Conservation (phyloP, 2,888 invertebrate species). For the Epirrhoe tristata region DNA sequence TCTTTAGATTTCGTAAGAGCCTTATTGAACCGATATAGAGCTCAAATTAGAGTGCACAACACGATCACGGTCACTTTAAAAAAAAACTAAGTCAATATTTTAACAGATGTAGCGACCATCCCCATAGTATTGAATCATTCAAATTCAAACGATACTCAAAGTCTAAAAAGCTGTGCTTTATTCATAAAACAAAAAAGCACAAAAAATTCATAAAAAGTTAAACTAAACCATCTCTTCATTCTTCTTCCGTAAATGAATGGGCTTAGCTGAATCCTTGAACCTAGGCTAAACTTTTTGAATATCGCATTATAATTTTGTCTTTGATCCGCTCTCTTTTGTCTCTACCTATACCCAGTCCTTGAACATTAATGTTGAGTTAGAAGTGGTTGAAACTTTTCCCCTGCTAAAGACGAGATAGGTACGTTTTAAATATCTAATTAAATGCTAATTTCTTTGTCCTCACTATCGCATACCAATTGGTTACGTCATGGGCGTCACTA, state of each 20-base stretch:
- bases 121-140: slow-evolving; percentile 1
- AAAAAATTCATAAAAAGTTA: background rate
- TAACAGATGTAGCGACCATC: slow-evolving; percentile 13
- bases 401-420: slow-evolving; percentile 34
- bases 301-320: slow-evolving; percentile 11
- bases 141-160: background rate
- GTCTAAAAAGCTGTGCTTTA: background rate
- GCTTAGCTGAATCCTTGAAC: background rate
- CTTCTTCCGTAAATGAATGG: background rate
- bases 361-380: slow-evolving; percentile 3
- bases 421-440: slow-evolving; percentile 47
- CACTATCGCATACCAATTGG: slow-evolving; percentile 73
- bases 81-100: slow-evolving; percentile 23
- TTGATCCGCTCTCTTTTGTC: slow-evolving; percentile 14
- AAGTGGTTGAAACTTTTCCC: slow-evolving; percentile 30
- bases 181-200: background rate
- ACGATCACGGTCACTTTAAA: slow-evolving; percentile 12
- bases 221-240: background rate
- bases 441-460: slow-evolving; percentile 66
- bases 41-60: slow-evolving; percentile 7
- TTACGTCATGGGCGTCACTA: slow-evolving; percentile 74
- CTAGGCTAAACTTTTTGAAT: slow-evolving; percentile 10
- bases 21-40: slow-evolving; percentile 8
- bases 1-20: background rate
- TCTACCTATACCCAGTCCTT: background rate